Evolutionary conservation across 2,888 invertebrate species (phyloP).

Genomic region (Elmis aenea): DNA sequence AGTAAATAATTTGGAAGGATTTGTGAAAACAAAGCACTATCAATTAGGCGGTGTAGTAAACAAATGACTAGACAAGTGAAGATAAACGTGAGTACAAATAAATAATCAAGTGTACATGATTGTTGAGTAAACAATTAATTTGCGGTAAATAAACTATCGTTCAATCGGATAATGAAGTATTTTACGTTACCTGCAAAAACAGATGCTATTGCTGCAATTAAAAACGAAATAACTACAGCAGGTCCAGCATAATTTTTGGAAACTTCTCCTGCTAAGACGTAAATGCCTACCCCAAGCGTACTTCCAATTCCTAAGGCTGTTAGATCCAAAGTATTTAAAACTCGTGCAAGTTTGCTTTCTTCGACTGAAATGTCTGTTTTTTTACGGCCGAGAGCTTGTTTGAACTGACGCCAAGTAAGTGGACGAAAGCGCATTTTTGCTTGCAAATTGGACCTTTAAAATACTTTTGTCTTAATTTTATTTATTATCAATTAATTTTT

Average conservation of each 20-base stretch:
- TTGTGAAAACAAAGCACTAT: too few relatives aligned
- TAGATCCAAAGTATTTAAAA: slow-evolving; percentile 75
- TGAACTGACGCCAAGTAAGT: slow-evolving; percentile 29
- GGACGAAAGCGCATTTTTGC: slow-evolving; percentile 19
- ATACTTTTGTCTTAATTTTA: too few relatives aligned
- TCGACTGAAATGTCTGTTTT: slow-evolving; percentile 44
- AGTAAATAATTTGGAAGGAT: too few relatives aligned
- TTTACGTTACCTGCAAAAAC: slow-evolving; percentile 81
- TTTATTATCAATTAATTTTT: too few relatives aligned
- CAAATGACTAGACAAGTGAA: too few relatives aligned
- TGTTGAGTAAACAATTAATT: too few relatives aligned
- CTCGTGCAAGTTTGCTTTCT: slow-evolving; percentile 58
- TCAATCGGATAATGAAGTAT: too few relatives aligned
- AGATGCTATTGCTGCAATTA: slow-evolving; percentile 88
- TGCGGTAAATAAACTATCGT: too few relatives aligned
- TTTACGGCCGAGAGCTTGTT: slow-evolving; percentile 40
- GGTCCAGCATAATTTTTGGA: slow-evolving; percentile 80
- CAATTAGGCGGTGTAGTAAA: too few relatives aligned
- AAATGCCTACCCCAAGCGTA: slow-evolving; percentile 85
- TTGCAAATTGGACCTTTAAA: slow-evolving; percentile 2
- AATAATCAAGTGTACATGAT: too few relatives aligned
- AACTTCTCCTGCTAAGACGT: slow-evolving; percentile 82
- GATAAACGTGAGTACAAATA: too few relatives aligned
- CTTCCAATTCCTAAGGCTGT: slow-evolving; percentile 79
- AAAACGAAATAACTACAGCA: slow-evolving; percentile 78